Evolutionary conservation across 92 coral and sea anemone genomes (phyloP).

Genomic region (Actinernus sp.): DNA sequence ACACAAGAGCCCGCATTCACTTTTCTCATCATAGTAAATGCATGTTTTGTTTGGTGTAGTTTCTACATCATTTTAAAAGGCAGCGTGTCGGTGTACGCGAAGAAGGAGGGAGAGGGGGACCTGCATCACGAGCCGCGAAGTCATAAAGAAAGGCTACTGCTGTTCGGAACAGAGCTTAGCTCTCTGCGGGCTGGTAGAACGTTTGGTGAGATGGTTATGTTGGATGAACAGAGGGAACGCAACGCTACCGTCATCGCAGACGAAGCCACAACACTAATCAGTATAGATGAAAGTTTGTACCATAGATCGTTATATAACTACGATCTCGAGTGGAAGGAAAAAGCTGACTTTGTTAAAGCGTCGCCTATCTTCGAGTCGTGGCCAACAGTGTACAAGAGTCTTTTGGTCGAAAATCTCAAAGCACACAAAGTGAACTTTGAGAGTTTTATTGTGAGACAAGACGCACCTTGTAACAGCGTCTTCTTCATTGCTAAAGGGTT

Average conservation of each 20-base stretch:
- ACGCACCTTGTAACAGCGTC: slow-evolving; percentile 68
- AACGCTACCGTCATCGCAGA: slow-evolving; percentile 93
- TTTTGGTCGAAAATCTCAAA: slow-evolving; percentile 86
- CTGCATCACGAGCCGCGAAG: slow-evolving; percentile 66
- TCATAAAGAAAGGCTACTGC: slow-evolving; percentile 77
- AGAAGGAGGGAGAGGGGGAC: slow-evolving; percentile 82
- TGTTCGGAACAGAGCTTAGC: slow-evolving; percentile 86
- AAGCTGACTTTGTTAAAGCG: slow-evolving; percentile 67
- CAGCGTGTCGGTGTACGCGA: slow-evolving; percentile 87
- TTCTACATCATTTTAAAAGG: slow-evolving; percentile 94
- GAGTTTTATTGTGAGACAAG: slow-evolving; percentile 78
- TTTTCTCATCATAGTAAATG: background rate
- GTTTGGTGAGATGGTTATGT: slow-evolving; percentile 90
- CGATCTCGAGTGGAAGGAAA: slow-evolving; percentile 75
- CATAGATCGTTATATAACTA: slow-evolving; percentile 52
- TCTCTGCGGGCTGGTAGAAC: slow-evolving; percentile 79
- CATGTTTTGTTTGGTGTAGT: slow-evolving; percentile 22
- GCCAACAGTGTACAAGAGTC: slow-evolving; percentile 64
- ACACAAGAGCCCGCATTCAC: background rate
- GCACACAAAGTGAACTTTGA: slow-evolving; percentile 77
- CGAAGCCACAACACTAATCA: slow-evolving; percentile 71
- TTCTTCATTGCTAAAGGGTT: slow-evolving; percentile 85
- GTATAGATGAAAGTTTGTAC: slow-evolving; percentile 65
- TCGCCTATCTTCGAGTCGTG: slow-evolving; percentile 79
- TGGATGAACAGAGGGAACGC: slow-evolving; percentile 80